phyloP scores from a whole-genome alignment of 2,888 invertebrate genomes.

The Gymnocheta viridis region DNA sequence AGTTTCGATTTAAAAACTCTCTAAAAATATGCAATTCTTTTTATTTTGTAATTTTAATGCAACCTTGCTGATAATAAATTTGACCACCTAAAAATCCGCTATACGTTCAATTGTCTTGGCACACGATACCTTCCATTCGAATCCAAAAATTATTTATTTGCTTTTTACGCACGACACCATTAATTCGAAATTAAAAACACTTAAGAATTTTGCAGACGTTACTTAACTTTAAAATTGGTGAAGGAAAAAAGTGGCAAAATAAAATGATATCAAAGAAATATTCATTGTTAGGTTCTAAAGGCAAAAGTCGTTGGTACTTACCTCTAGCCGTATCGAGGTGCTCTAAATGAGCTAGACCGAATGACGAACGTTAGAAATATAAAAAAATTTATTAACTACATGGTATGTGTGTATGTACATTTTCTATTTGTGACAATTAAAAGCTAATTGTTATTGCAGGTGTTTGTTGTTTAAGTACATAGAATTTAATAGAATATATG shows the following conservation, averaged over 20 bases:
- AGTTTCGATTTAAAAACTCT: background rate
- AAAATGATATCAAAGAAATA: slow-evolving; percentile 26
- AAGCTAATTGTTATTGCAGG: no score
- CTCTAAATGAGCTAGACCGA: slow-evolving; percentile 48
- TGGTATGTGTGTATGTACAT: background rate
- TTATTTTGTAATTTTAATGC: background rate
- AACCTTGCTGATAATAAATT: background rate
- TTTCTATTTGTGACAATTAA: background rate
- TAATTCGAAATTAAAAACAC: slow-evolving; percentile 52
- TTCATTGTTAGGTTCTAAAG: slow-evolving; percentile 45
- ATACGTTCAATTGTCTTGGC: background rate
- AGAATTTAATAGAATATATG: no score
- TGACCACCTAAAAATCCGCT: background rate
- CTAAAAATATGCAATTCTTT: slow-evolving; percentile 22
- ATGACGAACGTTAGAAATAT: slow-evolving; percentile 1
- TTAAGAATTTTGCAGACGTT: slow-evolving; percentile 59
- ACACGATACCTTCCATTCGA: slow-evolving; percentile 15
- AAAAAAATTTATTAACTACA: slow-evolving; percentile 14
- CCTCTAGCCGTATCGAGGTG: slow-evolving; percentile 48
- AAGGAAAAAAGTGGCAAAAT: slow-evolving; percentile 13
- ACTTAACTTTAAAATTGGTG: background rate
- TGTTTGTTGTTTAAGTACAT: no score
- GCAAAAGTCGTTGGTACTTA: slow-evolving; percentile 60
- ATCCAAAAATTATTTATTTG: background rate
- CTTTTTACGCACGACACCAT: slow-evolving; percentile 42